phyloP scores from a whole-genome alignment of 2,888 invertebrate genomes.

The Gastrophysa polygoni region DNA sequence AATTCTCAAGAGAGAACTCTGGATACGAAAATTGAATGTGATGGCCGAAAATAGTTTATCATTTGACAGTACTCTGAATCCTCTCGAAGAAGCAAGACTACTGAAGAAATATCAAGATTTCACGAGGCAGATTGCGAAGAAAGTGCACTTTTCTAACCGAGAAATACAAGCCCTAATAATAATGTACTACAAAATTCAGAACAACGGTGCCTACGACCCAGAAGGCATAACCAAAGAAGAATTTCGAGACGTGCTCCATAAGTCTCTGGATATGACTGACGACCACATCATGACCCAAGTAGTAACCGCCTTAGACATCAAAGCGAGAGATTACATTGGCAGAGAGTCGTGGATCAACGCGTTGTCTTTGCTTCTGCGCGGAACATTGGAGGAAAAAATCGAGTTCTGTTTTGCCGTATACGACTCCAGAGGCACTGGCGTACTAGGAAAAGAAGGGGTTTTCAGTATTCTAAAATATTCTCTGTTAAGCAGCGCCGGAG shows the following conservation, averaged over 20 bases:
- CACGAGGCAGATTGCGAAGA: constrained; percentile 63
- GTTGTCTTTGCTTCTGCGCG: constrained; percentile 71
- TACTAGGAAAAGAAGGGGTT: constrained; percentile 73
- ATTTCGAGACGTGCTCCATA: constrained; percentile 66
- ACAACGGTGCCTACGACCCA: constrained; percentile 50
- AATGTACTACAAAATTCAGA: constrained; percentile 61
- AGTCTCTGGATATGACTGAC: constrained; percentile 73
- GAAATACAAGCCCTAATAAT: constrained; percentile 64
- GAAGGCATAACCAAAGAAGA: constrained; percentile 59
- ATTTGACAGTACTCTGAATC: constrained; percentile 50
- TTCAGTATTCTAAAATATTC: constrained; percentile 66
- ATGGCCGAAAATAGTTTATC: background rate
- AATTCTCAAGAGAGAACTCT: background rate
- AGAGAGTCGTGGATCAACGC: constrained; percentile 69
- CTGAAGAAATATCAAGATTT: constrained; percentile 64
- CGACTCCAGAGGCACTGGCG: constrained; percentile 68
- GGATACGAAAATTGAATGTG: background rate
- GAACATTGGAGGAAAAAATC: constrained; percentile 70
- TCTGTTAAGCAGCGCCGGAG: constrained; percentile 65
- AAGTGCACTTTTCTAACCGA: constrained; percentile 63
- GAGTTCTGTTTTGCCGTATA: constrained; percentile 71
- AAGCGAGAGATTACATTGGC: constrained; percentile 54
- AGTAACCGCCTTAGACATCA: constrained; percentile 62
- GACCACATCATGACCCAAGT: constrained; percentile 68
- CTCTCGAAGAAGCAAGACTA: constrained; percentile 59